Percentiles rank a stretch among this genome's conserved stretches.
phyloP scores from a whole-genome alignment of 2,888 invertebrate species.

The Cremastinae sp. region DNA sequence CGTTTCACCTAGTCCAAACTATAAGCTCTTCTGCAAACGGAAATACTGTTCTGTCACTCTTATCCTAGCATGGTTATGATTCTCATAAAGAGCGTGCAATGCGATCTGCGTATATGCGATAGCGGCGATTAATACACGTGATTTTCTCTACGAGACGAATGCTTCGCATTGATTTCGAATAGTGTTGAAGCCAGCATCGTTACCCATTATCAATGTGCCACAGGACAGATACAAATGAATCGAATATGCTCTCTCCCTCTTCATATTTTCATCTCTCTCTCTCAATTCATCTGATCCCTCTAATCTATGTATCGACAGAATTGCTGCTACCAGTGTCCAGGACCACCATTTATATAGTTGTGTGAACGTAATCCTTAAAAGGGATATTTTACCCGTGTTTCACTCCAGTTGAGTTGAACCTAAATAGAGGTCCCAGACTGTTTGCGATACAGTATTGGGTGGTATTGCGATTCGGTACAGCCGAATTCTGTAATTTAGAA shows the following conservation, averaged over 20 bases:
- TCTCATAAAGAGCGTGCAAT: slow-evolving; percentile 12
- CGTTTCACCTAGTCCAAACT: too few relatives aligned
- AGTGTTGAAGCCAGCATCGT: slow-evolving; percentile 48
- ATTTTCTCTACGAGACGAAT: slow-evolving; percentile 69
- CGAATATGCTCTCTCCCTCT: slow-evolving; percentile 66
- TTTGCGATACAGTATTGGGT: slow-evolving; percentile 76
- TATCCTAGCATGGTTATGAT: slow-evolving; percentile 33
- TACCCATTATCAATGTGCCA: slow-evolving; percentile 65
- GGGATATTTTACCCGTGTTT: slow-evolving; percentile 77
- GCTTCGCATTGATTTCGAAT: slow-evolving; percentile 78
- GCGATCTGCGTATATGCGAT: slow-evolving; percentile 40
- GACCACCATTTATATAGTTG: slow-evolving; percentile 62
- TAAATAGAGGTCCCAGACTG: slow-evolving; percentile 76
- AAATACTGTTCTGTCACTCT: slow-evolving; percentile 1
- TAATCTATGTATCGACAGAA: slow-evolving; percentile 27
- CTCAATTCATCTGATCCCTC: slow-evolving; percentile 17
- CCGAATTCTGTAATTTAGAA: slow-evolving; percentile 71
- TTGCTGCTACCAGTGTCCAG: slow-evolving; percentile 40
- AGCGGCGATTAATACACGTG: slow-evolving; percentile 73
- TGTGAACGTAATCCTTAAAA: slow-evolving; percentile 79
- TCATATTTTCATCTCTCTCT: slow-evolving; percentile 10
- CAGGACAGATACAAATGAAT: slow-evolving; percentile 79
- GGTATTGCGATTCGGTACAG: slow-evolving; percentile 47
- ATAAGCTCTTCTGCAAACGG: not conserved
- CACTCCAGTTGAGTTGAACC: slow-evolving; percentile 77